phyloP scores from a whole-genome alignment of 2,797 vertebrate species.

The Pantherophis vulpinus region DNA sequence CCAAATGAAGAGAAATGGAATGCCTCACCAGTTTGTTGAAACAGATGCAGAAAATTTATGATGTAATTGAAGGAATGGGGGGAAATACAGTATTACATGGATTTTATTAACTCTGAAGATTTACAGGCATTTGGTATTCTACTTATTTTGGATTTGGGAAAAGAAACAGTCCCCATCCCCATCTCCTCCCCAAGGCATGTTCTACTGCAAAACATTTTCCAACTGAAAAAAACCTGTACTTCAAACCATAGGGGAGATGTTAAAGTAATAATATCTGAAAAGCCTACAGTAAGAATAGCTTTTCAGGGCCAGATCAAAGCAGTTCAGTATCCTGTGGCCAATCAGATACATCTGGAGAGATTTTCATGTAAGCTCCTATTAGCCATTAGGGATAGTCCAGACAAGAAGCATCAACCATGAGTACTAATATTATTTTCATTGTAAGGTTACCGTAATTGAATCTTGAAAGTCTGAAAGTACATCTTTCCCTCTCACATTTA shows the following conservation, averaged over 20 bases:
- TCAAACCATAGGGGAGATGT: neutral
- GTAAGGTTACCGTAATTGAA: neutral
- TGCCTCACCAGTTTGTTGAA: neutral
- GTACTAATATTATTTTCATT: too few species aligned
- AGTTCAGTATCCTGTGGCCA: neutral
- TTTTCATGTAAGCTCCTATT: neutral
- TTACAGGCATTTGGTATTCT: neutral
- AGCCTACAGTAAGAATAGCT: neutral
- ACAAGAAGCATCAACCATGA: neutral
- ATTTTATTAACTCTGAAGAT: neutral
- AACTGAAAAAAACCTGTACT: neutral
- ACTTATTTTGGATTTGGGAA: neutral
- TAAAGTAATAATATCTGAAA: neutral
- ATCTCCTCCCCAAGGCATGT: neutral
- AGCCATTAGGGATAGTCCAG: neutral
- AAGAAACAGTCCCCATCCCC: neutral
- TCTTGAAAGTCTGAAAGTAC: neutral
- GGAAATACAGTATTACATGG: neutral
- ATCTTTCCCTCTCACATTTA: neutral
- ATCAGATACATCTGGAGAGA: neutral
- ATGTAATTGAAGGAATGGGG: neutral
- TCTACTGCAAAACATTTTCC: neutral
- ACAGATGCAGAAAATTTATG: neutral
- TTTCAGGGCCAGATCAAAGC: neutral
- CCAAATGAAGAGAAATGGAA: neutral